phyloP scores from a whole-genome alignment of 2,888 invertebrate species.

The Abrostola triplasia region DNA sequence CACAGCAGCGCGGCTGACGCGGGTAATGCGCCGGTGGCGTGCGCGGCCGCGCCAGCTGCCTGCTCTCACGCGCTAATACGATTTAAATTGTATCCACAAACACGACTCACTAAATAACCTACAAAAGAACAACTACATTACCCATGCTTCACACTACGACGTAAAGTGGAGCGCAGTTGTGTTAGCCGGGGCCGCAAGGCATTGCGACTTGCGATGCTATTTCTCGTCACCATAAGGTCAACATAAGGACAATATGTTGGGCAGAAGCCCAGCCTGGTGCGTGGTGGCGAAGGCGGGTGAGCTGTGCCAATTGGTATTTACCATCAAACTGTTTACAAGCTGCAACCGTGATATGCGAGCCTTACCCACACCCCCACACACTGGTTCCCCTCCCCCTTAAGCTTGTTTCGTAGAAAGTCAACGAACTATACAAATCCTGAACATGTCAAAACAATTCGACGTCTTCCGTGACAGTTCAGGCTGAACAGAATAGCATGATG shows the following conservation, averaged over 20 bases:
- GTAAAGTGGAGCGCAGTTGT: neutral
- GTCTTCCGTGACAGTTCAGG: slow-evolving; percentile 8
- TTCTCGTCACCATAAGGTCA: too few relatives aligned
- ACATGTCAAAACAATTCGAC: slow-evolving; percentile 33
- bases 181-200: too few relatives aligned
- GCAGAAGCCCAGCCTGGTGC: neutral
- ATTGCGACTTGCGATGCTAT: too few relatives aligned
- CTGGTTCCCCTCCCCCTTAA: neutral
- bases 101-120: neutral
- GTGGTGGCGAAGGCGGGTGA: neutral
- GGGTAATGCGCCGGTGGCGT: slow-evolving; percentile 40
- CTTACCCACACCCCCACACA: neutral
- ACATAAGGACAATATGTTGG: neutral
- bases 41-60: slow-evolving; percentile 29
- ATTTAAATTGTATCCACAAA: slow-evolving; percentile 38
- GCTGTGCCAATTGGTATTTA: slow-evolving; percentile 9
- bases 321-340: slow-evolving; percentile 12
- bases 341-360: slow-evolving; percentile 16
- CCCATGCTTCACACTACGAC: neutral
- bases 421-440: slow-evolving; percentile 27
- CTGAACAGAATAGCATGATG: neutral
- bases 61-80: slow-evolving; percentile 46
- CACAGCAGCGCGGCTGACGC: slow-evolving; percentile 9
- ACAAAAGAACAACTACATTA: neutral
- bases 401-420: slow-evolving; percentile 7